Evolutionary conservation across 2,888 invertebrate genomes (phyloP).

Genomic region (Melanostoma scalare): DNA sequence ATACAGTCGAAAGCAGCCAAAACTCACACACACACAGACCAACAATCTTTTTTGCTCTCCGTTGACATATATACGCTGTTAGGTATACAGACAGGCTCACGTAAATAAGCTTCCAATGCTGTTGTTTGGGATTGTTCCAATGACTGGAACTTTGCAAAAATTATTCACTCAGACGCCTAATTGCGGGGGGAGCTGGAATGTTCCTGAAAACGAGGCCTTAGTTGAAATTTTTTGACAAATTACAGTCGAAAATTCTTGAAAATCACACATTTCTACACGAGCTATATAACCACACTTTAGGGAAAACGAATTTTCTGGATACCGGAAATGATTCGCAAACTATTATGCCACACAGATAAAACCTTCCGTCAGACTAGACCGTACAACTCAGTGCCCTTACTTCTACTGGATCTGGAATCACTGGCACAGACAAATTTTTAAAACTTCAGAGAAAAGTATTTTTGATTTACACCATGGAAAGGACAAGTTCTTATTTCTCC

Average conservation of each 20-base stretch:
- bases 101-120: slow-evolving; percentile 2
- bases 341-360: background rate
- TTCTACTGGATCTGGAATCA: slow-evolving; percentile 69
- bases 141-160: slow-evolving; percentile 50
- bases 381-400: slow-evolving; percentile 56
- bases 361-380: slow-evolving; percentile 23
- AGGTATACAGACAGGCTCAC: background rate
- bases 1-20: slow-evolving; percentile 4
- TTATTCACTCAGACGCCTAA: slow-evolving; percentile 40
- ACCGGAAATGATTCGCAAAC: slow-evolving; percentile 4
- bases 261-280: background rate
- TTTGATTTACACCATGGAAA: slow-evolving; percentile 21
- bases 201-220: slow-evolving; percentile 27
- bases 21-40: slow-evolving; percentile 27
- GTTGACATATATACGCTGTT: background rate
- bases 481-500: slow-evolving; percentile 46
- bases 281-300: too few relatives aligned
- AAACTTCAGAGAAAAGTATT: slow-evolving; percentile 21
- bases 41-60: background rate
- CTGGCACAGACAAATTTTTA: slow-evolving; percentile 40
- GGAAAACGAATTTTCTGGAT: background rate
- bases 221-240: slow-evolving; percentile 1
- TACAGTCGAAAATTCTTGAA: background rate
- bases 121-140: slow-evolving; percentile 50
- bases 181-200: slow-evolving; percentile 41